These are phyloP conservation scores for Neotoxoptera formosana DNA, from an alignment of 1,140 invertebrate genomes.

Conservation along the genomic window DNA sequence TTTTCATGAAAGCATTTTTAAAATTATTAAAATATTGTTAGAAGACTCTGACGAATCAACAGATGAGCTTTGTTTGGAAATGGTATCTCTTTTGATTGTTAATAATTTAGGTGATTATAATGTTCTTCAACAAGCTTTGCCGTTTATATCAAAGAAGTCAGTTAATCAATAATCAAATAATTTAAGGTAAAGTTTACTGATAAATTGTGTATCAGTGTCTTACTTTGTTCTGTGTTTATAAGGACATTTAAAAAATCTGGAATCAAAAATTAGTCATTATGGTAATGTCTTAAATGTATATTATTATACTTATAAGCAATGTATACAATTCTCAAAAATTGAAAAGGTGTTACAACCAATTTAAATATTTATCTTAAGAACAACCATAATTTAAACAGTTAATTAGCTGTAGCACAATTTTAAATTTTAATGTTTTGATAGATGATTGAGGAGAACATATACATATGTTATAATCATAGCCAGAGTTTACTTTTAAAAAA, in stretches of 20 bases:
- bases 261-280: not conserved
- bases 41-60: not conserved
- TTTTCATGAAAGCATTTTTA: slow-evolving; percentile 50
- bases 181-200: slow-evolving; percentile 7
- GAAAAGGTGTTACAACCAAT: not conserved
- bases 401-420: no score
- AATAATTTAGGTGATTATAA: slow-evolving; percentile 43
- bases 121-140: slow-evolving; percentile 37
- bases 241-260: not conserved
- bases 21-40: slow-evolving; percentile 31
- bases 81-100: slow-evolving; percentile 34
- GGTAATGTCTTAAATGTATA: not conserved
- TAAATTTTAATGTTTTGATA: not conserved
- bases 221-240: not conserved
- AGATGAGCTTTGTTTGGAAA: slow-evolving; percentile 31
- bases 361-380: not conserved
- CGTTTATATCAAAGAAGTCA: slow-evolving; percentile 40
- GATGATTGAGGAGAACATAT: not conserved
- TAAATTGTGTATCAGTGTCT: not conserved
- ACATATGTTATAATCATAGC: not conserved
- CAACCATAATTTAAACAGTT: not conserved
- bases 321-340: not conserved
- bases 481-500: not conserved
- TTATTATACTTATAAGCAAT: not conserved
- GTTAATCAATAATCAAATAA: not conserved